A percentile compares a stretch with the other conserved stretches of the same genome.
Conservation (phyloP, 2,113 vertebrate species). For the Halcyon senegalensis region DNA sequence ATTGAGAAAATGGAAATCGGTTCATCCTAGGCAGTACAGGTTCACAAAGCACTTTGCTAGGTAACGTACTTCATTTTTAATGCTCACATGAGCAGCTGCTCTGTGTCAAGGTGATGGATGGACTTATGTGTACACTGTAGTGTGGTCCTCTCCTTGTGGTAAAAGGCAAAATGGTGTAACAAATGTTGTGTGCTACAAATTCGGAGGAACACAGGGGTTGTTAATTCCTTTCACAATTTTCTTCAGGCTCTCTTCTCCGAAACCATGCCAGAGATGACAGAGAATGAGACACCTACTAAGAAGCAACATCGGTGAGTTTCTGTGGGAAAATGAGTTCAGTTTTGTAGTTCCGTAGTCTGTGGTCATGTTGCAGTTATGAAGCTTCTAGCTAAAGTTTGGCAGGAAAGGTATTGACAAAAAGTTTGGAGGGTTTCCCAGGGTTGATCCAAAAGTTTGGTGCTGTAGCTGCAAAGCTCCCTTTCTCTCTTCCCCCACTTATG, state of each 20-base stretch:
- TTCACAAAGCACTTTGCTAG: rapidly evolving
- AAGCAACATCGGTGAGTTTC: conserved; percentile 87
- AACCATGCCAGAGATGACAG: conserved; percentile 98
- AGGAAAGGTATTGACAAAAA: background rate
- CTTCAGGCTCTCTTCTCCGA: conserved; percentile 74
- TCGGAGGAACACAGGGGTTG: background rate
- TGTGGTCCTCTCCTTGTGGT: background rate
- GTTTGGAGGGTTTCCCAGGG: background rate
- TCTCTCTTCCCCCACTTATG: background rate
- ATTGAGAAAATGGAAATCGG: background rate
- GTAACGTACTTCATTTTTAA: rapidly evolving
- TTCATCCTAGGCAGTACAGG: background rate
- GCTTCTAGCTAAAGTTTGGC: background rate
- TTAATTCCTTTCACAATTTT: conserved; percentile 18
- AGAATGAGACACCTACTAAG: conserved; percentile 87
- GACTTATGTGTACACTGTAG: background rate
- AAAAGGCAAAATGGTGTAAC: background rate
- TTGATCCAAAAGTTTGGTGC: background rate
- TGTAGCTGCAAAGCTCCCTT: background rate
- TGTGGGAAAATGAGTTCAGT: background rate
- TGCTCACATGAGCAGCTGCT: background rate
- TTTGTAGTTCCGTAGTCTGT: background rate
- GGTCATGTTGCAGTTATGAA: rapidly evolving
- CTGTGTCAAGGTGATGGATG: background rate
- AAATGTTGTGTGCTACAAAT: background rate